Evolutionary conservation across 2,113 vertebrate genomes (phyloP).

Genomic region (Syngnathus scovelli): DNA sequence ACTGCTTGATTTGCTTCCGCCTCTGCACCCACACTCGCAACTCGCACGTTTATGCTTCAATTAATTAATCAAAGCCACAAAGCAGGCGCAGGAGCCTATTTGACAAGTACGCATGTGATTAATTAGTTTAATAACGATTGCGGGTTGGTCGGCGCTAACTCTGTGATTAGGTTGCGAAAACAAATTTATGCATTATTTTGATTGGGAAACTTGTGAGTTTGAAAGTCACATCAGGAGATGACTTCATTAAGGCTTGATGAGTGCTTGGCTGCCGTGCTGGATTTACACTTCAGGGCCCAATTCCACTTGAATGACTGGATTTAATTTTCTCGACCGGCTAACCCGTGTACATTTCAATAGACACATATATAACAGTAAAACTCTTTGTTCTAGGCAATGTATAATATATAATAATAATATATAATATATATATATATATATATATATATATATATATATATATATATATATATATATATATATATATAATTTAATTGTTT

Average conservation of each 20-base stretch:
- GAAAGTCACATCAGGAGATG: slow-evolving; percentile 43
- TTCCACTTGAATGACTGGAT: background rate
- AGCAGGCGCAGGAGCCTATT: slow-evolving; percentile 44
- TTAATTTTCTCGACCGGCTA: background rate
- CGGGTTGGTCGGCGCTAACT: slow-evolving; percentile 37
- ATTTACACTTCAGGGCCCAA: background rate
- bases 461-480: too few relatives aligned
- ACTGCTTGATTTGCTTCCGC: slow-evolving; percentile 22
- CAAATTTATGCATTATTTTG: slow-evolving; percentile 62
- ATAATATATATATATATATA: too few relatives aligned
- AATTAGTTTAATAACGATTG: slow-evolving; percentile 66
- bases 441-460: too few relatives aligned
- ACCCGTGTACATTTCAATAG: slow-evolving; percentile 9
- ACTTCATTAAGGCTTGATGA: slow-evolving; percentile 37
- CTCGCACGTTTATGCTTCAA: slow-evolving; percentile 26
- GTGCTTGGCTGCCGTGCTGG: background rate
- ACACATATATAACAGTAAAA: slow-evolving; percentile 23
- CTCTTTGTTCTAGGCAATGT: background rate
- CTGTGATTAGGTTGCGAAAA: slow-evolving; percentile 59
- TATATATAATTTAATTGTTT: too few relatives aligned
- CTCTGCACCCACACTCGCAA: background rate
- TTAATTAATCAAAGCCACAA: slow-evolving; percentile 61
- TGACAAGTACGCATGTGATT: slow-evolving; percentile 66
- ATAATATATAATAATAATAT: too few relatives aligned
- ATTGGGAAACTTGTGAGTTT: slow-evolving; percentile 53